Evolutionary conservation across 2,888 invertebrate genomes (phyloP), one percentile per base, ranked within the genome.

Genomic region (Galeopsomyia nigrocyanea): DNA sequence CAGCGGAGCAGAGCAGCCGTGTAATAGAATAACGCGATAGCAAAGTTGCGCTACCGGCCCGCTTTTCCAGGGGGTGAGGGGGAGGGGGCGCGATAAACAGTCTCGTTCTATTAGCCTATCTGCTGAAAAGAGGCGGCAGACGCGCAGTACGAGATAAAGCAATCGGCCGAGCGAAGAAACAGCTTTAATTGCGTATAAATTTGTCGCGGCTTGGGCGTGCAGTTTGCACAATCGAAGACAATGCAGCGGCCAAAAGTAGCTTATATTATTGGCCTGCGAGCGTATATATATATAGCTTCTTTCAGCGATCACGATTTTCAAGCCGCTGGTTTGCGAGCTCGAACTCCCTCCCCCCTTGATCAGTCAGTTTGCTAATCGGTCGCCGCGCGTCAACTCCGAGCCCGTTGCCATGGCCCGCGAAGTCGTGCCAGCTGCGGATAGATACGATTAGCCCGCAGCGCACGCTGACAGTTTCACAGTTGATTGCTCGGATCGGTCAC

Each of bases 281-380:
- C n/a, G n/a, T n/a, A n/a, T n/a, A n/a, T n/a, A n/a, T n/a, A n/a
- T n/a, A 7, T 39, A 1, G 39, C 39, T 10, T 39, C 39, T 7
- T 31, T 39, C 13, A 76, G 78, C 75, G 80, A 80, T 80, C 80
- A 80, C 79, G 80, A 80, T 80, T 81, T 81, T 82, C 81, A 80
- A 80, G 79, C 26, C 26, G 26, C 78, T 75, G 74, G 75, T 66
- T 65, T 26, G 58, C 64, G 46, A 70, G 66, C 66, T 71, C 68
- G 75, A 61, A 51, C 55, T 61, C 63, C 71, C 73, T 63, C 68
- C 60, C 68, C 73, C 71, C 67, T 57, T 73, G 68, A 46, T 26
- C 26, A 2, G 22, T 46, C 58, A 57, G n/a, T 16, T 63, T 66
- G 53, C 67, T 69, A 61, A 53, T 69, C 60, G 68, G 47, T 53